Evolutionary conservation across 2,113 vertebrate genomes (phyloP), one percentile per base, ranked within the genome.

Genomic region (Corythornis madagascariensis): DNA sequence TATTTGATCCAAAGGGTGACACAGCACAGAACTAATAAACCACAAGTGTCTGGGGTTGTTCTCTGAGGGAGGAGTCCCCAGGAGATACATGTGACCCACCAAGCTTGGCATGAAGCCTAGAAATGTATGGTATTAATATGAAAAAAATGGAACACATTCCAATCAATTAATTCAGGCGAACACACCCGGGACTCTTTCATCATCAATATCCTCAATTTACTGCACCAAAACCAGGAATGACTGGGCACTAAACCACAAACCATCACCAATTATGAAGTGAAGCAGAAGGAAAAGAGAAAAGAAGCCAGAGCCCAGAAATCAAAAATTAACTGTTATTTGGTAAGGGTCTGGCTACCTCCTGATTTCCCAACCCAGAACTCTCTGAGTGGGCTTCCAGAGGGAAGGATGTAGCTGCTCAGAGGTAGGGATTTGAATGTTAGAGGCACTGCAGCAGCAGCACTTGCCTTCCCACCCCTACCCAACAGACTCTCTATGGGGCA

Each of bases 251-350:
- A 56, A 25, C 28, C 55, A 91, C 42, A 91, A 79, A 72, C 19
- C 16, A 20, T 42, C 40, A 33, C 16, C n/a, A 48, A 20, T 45
- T 67, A 66, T 20, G 42, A 92, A 73, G 16, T 42, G 38, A 75
- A 83, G 50, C 31, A 91, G 50, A 76, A 92, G 15, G 19, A 75
- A 89, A 70, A 77, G 24, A 80, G 11, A 48, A 66, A 65, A 85
- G 5, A 92, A 77, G 22, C 16, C 53, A 74, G 65, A 77, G 16
- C 19, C 0, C 1, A 67, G 71, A 24, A 66, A 83, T 59, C 65
- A 57, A 77, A 40, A 90, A 67, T 65, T 45, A 52, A 40, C 28
- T 40, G 45, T 13, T 86, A 12, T 80, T 88, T 88, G 52, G 9
- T 67, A n/a, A 73, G 33, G 16, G 29, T 74, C 42, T 86, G 56